Evolutionary conservation across 2,888 invertebrate species (phyloP).

Genomic region (Entomobrya proxima): DNA sequence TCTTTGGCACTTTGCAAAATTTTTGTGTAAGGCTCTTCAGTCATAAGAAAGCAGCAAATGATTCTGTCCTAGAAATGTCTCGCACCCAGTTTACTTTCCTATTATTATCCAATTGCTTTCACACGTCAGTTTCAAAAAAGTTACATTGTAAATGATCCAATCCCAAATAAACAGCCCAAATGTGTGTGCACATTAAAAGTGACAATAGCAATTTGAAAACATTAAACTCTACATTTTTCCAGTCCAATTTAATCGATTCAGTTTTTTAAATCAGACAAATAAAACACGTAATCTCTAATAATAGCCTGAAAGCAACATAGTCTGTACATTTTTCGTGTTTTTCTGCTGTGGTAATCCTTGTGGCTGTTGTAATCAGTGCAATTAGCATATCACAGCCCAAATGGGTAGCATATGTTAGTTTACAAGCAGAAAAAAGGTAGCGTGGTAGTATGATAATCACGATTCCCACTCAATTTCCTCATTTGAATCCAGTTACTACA

Average conservation of each 20-base stretch:
- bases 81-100: background rate
- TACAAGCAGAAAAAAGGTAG: background rate
- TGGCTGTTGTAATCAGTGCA: background rate
- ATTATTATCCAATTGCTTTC: background rate
- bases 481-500: background rate
- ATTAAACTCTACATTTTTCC: too few species aligned
- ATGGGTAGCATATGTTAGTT: background rate
- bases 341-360: background rate
- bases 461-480: background rate
- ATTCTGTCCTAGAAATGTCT: slow-evolving; percentile 8
- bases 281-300: background rate
- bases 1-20: too few species aligned
- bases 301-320: background rate
- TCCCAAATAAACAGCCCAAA: too few species aligned
- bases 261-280: background rate
- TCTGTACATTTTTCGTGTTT: background rate
- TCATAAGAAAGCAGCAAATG: slow-evolving; percentile 5
- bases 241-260: slow-evolving; percentile 6
- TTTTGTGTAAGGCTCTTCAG: too few species aligned
- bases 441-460: background rate
- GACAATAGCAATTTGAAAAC: too few species aligned
- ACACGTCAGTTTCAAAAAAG: background rate
- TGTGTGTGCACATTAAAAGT: too few species aligned
- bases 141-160: too few species aligned
- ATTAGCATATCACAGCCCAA: background rate